Percentiles rank a stretch among this genome's conserved stretches.
Evolutionary conservation across 1,140 invertebrate genomes (phyloP).

Genomic region (Scylla paramamosain): DNA sequence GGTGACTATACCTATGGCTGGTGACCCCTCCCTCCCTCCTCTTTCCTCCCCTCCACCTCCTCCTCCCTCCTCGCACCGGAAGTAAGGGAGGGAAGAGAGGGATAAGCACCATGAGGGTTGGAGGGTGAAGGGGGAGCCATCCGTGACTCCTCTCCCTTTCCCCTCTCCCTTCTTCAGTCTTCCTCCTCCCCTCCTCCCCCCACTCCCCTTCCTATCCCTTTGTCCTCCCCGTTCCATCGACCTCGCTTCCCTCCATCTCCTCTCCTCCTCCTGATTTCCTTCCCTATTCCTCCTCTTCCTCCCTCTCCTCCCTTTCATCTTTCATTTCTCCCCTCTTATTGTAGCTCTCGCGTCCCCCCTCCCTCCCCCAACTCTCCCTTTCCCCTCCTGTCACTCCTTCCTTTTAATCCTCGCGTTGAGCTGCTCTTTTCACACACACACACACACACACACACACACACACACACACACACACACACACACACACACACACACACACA

Average conservation of each 20-base stretch:
- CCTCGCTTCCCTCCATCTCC: not conserved
- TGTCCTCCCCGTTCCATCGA: not conserved
- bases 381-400: not conserved
- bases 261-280: not conserved
- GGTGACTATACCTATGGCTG: not conserved
- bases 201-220: not conserved
- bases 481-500: slow-evolving; percentile 55
- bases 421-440: slow-evolving; percentile 24
- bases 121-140: no score
- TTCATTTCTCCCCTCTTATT: no score
- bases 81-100: not conserved
- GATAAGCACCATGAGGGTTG: no score
- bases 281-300: no score
- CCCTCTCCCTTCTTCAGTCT: not conserved
- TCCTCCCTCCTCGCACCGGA: not conserved
- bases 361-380: not conserved
- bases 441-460: slow-evolving; percentile 60
- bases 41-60: not conserved
- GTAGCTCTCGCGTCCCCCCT: not conserved
- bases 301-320: not conserved
- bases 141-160: not conserved
- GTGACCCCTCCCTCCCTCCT: not conserved
- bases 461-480: slow-evolving; percentile 59
- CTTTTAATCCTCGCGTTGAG: not conserved
- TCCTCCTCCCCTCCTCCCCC: not conserved